Evolutionary conservation across 2,888 invertebrate species (phyloP), one percentile per base, ranked within the genome.

Genomic region (Glyphotaelius pellucidus): DNA sequence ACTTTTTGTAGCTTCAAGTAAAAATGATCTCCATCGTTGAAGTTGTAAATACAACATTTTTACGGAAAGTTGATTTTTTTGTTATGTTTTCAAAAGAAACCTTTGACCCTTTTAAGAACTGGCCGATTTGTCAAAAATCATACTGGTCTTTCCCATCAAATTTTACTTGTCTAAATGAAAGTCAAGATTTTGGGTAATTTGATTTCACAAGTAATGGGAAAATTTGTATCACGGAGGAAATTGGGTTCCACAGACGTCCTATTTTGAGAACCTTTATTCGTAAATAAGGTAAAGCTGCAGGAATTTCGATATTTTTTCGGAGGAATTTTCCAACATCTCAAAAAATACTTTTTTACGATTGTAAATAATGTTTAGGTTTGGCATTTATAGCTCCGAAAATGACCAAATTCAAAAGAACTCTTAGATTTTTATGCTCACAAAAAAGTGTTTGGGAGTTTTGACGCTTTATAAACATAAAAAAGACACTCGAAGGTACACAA

Each of bases 191-290:
- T 32, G 35, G 80, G 35, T 89, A 89, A 89, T 89, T 89, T 89
- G 38, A 89, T 89, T 89, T 89, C 80, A 89, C 31, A 89, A 80
- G 88, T 80, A 89, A 89, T 89, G 88, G 88, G 35, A 79, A 79
- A 79, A 79, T 80, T 89, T 79, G 79, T 89, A 89, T 79, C 88
- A 32, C 67, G 88, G 79, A 31, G 15, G 88, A 80, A 89, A 89
- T 89, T 89, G 88, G 79, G 88, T 79, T 89, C 88, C 88, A 32
- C 38, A 80, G 31, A 25, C 80, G 32, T 79, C 88, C 79, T 31
- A 89, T 80, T 89, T 38, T 80, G 25, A 3, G 25, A 79, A 79
- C 79, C 80, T 89, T 79, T 89, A 89, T 89, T 89, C 19, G 88
- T 89, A 35, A 79, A 89, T 67, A 67, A 79, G 32, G 67, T 32